phyloP scores from a whole-genome alignment of 2,888 invertebrate genomes.

The Iphiclides podalirius region DNA sequence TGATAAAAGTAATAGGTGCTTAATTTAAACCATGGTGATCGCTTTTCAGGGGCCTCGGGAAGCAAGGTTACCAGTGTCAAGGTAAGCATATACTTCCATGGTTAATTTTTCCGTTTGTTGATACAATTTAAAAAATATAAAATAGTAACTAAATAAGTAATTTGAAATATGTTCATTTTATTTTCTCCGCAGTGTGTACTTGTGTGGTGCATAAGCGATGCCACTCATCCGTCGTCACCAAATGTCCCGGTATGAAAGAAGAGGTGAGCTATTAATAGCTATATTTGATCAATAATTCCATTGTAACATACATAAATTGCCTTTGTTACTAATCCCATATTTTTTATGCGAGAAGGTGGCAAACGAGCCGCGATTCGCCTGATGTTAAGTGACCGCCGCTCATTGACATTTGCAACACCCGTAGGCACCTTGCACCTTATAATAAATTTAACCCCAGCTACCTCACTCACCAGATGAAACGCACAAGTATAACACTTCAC shows the following conservation, averaged over 20 bases:
- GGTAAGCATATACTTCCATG: slow-evolving; percentile 84
- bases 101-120: background rate
- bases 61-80: slow-evolving; percentile 99
- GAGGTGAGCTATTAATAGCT: slow-evolving; percentile 82
- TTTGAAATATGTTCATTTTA: slow-evolving; percentile 16
- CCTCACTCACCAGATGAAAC: no score
- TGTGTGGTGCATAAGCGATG: slow-evolving; percentile 99
- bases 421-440: no score
- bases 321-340: no score
- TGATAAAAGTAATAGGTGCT: no score
- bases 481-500: no score
- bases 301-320: no score
- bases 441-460: no score
- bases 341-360: no score
- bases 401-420: no score
- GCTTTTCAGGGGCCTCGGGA: slow-evolving; percentile 93
- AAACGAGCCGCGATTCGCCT: no score
- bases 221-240: slow-evolving; percentile 97
- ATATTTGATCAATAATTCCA: no score
- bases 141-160: background rate
- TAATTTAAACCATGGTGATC: background rate
- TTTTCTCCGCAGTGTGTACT: slow-evolving; percentile 91
- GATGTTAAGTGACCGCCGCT: no score
- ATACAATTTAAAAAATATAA: background rate
- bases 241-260: slow-evolving; percentile 98